Evolutionary conservation across 2,797 vertebrate species (phyloP), one percentile per base, ranked within the genome.

Genomic region (Trematomus bernacchii): DNA sequence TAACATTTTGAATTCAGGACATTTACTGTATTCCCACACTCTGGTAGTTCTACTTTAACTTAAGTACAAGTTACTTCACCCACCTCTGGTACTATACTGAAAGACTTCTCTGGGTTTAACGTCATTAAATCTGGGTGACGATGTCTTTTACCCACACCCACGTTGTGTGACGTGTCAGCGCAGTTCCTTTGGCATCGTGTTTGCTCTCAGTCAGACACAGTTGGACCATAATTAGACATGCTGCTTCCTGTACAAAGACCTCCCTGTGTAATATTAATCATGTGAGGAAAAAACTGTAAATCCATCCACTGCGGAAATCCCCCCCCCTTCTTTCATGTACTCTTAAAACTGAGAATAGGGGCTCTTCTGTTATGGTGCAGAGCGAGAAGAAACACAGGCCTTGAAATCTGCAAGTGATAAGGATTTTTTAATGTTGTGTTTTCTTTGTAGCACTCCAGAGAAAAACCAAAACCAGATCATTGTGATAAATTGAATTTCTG

Each of bases 131-230:
- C 93, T 93, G 95, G 94, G 93, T 64, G 85, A 65, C 87, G 93
- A 93, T 94, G 94, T 94, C 94, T 95, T 95, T 95, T 93, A 91
- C 92, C 89, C 92, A 92, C 95, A 81, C 96, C 95, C 95, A 96
- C 96, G 89, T 93, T 71, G 77, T 70, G 82, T 89, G 84, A 91
- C 86, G 85, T 91, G 92, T 92, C 89, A 40, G 88, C 55, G 81
- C 89, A 71, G 77, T 83, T 91, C 73, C 90, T 89, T 52, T 92
- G 92, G 91, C 92, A 90, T 86, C 71, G 44, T 90, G 90, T 94
- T 93, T 93, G 90, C 91, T 91, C 91, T 91, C 88, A 94, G 87
- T 89, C 92, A 93, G 92, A 93, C 90, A 89, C 92, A 94, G 92
- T 94, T 87, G 92, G 94, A 85, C 93, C 91, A 88, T 94, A 92